These are phyloP conservation scores for Prunella fulvescens DNA, from an alignment of 2,113 vertebrate species.

Conservation along the genomic window DNA sequence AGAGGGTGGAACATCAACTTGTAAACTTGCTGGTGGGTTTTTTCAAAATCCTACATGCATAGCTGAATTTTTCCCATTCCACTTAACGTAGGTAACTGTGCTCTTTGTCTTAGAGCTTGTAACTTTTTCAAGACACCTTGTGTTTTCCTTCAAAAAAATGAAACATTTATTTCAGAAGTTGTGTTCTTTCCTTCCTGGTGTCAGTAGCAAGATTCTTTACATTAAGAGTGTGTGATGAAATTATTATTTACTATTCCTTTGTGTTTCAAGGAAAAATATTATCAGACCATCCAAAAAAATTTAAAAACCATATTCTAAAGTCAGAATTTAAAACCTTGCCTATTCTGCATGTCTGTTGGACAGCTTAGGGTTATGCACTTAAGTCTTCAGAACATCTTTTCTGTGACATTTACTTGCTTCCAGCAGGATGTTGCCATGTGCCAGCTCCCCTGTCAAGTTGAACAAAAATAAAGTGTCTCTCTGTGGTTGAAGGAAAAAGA, in stretches of 20 bases:
- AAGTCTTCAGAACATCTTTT: not conserved
- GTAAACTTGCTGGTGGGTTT: not conserved
- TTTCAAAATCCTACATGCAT: not conserved
- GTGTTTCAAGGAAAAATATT: not conserved
- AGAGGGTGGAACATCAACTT: not conserved
- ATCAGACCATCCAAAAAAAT: not conserved
- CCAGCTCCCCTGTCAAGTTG: not conserved
- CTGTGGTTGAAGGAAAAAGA: not conserved
- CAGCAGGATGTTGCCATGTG: not conserved
- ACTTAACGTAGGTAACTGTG: not conserved
- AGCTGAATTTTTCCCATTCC: not conserved
- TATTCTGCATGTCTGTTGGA: not conserved
- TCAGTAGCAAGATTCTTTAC: not conserved
- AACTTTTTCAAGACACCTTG: not conserved
- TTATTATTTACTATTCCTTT: not conserved
- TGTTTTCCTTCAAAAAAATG: not conserved
- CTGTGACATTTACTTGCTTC: not conserved
- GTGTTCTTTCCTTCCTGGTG: not conserved
- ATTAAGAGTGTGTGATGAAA: not conserved
- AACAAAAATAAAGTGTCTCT: not conserved
- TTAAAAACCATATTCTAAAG: not conserved
- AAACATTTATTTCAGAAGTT: not conserved
- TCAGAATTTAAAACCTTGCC: not conserved
- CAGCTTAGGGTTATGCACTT: not conserved
- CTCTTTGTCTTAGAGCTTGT: not conserved